Conservation (phyloP, 2,797 vertebrate genomes). For the Gila robusta region DNA sequence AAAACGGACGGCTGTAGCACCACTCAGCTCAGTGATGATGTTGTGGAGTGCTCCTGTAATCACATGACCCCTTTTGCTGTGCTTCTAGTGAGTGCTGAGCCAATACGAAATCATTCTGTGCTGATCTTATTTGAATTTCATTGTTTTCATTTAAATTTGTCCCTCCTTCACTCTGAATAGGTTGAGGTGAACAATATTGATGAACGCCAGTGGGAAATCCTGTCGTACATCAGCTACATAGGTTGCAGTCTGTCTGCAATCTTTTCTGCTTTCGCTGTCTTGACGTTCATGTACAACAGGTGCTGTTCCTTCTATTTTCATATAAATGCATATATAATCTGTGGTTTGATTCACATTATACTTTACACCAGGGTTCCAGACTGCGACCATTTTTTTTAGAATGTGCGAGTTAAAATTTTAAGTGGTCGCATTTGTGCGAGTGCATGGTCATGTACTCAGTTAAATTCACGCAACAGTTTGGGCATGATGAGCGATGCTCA, state of each 20-base stretch:
- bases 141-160: not conserved
- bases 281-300: conserved; percentile 65
- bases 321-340: not conserved
- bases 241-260: conserved; percentile 75
- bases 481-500: too few relatives aligned
- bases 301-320: conserved; percentile 29
- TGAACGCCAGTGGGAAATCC: conserved; percentile 67
- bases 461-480: too few relatives aligned
- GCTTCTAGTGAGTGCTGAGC: conserved; percentile 68
- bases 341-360: not conserved
- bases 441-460: too few relatives aligned
- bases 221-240: conserved; percentile 75
- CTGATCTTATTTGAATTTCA: not conserved
- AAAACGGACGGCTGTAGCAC: conserved; percentile 8
- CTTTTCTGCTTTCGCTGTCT: conserved; percentile 68
- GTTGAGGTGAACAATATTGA: conserved; percentile 27
- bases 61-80: conserved; percentile 77
- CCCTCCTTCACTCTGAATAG: conserved; percentile 17
- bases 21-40: not conserved
- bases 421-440: too few relatives aligned
- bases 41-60: conserved; percentile 66
- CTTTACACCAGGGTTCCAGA: not conserved
- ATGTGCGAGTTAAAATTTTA: too few relatives aligned
- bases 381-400: too few relatives aligned
- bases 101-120: not conserved